phyloP scores from a whole-genome alignment of 2,113 vertebrate species.

The Chionodraco myersi region DNA sequence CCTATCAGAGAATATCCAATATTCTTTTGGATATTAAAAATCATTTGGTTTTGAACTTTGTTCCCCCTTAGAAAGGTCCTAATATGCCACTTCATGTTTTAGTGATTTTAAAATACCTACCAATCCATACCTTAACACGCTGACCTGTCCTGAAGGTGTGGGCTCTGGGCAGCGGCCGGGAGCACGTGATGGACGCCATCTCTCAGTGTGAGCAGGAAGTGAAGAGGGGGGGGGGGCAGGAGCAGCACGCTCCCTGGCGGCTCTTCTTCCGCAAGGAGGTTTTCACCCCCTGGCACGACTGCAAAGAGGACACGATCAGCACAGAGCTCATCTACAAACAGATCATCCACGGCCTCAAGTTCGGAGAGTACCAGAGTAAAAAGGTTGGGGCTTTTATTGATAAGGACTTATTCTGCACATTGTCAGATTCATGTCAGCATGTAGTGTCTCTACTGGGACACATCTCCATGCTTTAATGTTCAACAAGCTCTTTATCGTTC shows the following conservation, averaged over 20 bases:
- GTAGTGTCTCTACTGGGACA: no score
- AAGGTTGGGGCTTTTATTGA: constrained; percentile 79
- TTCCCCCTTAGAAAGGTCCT: no score
- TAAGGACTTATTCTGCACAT: no score
- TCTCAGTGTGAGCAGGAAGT: constrained; percentile 95
- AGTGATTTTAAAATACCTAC: background rate
- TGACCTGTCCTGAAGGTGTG: constrained; percentile 83
- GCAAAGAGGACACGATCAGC: constrained; percentile 87
- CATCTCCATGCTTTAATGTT: no score
- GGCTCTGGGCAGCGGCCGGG: constrained; percentile 90
- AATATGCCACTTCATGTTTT: background rate
- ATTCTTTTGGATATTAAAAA: no score
- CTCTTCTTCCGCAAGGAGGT: constrained; percentile 95
- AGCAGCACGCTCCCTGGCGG: constrained; percentile 92
- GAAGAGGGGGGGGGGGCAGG: constrained; percentile 86
- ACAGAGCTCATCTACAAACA: constrained; percentile 95
- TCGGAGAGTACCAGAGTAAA: constrained; percentile 90
- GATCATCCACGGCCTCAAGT: constrained; percentile 89
- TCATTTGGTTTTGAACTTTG: no score
- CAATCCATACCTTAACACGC: background rate
- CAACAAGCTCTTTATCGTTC: background rate
- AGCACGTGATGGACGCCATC: constrained; percentile 94
- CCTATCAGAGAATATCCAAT: no score
- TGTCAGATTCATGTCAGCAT: no score
- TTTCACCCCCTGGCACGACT: constrained; percentile 95